Percentiles rank a stretch among this genome's conserved stretches.
Evolutionary conservation across 2,113 vertebrate species (phyloP).

Genomic region (Lanius ludovicianus): DNA sequence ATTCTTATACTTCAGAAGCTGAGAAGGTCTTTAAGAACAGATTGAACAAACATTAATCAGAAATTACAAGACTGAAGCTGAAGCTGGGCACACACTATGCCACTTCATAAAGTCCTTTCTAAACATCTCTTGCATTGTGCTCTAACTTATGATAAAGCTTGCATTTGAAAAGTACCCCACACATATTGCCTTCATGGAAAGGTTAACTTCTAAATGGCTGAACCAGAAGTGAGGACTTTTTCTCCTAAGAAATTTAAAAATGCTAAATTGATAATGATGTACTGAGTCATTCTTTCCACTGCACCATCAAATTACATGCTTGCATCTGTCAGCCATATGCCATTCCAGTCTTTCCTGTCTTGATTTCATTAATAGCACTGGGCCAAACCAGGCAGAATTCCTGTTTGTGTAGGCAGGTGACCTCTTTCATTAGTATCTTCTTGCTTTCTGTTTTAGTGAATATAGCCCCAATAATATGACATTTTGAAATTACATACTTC

Average conservation of each 20-base stretch:
- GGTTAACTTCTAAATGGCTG: background rate
- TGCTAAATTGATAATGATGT: background rate
- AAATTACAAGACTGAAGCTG: background rate
- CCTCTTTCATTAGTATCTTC: conserved; percentile 16
- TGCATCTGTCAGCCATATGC: conserved; percentile 63
- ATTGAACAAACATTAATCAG: background rate
- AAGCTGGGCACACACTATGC: background rate
- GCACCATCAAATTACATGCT: conserved; percentile 36
- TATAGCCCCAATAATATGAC: conserved; percentile 22
- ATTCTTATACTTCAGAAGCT: background rate
- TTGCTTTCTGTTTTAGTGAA: conserved; percentile 43
- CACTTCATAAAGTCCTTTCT: background rate
- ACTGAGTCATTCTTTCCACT: conserved; percentile 57
- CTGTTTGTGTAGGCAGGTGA: conserved; percentile 59
- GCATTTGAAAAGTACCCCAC: background rate
- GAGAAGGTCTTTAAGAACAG: background rate
- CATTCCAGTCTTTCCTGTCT: conserved; percentile 53
- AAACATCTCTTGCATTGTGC: background rate
- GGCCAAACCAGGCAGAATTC: conserved; percentile 38
- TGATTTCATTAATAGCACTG: conserved; percentile 41
- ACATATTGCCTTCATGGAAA: background rate
- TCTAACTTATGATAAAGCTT: background rate
- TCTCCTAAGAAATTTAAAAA: conserved; percentile 6
- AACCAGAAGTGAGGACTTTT: background rate
- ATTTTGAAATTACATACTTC: conserved; percentile 1